Percentiles rank a stretch among this genome's conserved stretches.
Conservation (phyloP, 2,113 vertebrate species). For the Tylochromis polylepis region DNA sequence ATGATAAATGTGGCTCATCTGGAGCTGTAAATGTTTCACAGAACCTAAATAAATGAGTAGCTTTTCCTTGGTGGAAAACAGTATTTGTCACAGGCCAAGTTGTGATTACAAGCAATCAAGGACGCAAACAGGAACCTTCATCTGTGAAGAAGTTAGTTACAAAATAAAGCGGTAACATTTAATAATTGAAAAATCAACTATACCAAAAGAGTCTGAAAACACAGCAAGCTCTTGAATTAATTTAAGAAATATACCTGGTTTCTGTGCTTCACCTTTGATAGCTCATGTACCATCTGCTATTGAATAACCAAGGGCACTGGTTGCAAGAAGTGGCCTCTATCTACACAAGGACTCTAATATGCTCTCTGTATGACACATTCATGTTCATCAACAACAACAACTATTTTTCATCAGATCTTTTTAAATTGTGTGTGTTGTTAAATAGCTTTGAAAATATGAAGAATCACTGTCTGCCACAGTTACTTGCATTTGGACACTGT, state of each 20-base stretch:
- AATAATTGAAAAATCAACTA: neutral
- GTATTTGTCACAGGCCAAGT: neutral
- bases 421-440: neutral
- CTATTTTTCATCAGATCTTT: neutral
- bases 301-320: neutral
- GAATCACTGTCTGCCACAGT: neutral
- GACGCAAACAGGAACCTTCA: neutral
- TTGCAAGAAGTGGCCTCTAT: neutral
- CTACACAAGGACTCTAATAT: neutral
- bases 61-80: neutral
- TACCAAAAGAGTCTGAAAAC: neutral
- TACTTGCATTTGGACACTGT: neutral
- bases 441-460: neutral
- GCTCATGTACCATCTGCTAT: neutral
- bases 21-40: slow-evolving; percentile 56
- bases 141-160: neutral
- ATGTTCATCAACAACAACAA: neutral
- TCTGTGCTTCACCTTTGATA: neutral
- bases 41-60: slow-evolving; percentile 59
- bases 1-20: slow-evolving; percentile 60
- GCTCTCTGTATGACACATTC: neutral
- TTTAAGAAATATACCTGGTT: neutral
- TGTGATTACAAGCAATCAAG: slow-evolving; percentile 28
- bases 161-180: neutral
- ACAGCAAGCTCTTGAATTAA: neutral